Conservation (phyloP, 2,888 invertebrate genomes). For the Drepana falcataria region DNA sequence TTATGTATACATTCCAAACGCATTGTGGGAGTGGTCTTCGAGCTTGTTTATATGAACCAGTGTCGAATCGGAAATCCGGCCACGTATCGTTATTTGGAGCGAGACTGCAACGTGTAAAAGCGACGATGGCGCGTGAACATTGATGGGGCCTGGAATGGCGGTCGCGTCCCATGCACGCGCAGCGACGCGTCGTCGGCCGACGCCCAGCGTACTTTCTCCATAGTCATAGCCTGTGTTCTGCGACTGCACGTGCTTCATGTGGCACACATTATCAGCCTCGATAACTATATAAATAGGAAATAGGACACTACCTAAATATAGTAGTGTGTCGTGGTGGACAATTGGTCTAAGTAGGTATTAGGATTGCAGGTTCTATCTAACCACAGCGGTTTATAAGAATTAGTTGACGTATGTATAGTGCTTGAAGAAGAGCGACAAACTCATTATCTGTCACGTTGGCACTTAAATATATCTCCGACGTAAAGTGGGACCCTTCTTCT, state of each 20-base stretch:
- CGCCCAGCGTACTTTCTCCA: slow-evolving; percentile 60
- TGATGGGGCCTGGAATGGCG: slow-evolving; percentile 52
- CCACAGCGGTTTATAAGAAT: too few relatives aligned
- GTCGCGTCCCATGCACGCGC: slow-evolving; percentile 35
- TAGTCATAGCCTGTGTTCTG: slow-evolving; percentile 21
- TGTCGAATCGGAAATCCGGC: slow-evolving; percentile 66
- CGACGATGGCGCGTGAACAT: slow-evolving; percentile 57
- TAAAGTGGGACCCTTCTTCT: too few relatives aligned
- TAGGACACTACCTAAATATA: background rate
- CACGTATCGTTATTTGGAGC: slow-evolving; percentile 64
- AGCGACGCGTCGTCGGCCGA: slow-evolving; percentile 22
- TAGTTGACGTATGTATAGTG: too few relatives aligned
- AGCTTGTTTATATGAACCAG: slow-evolving; percentile 20
- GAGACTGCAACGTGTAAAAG: slow-evolving; percentile 59
- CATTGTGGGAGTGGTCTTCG: slow-evolving; percentile 14
- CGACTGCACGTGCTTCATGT: slow-evolving; percentile 41
- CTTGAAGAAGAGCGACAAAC: too few relatives aligned
- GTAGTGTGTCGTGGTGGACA: background rate
- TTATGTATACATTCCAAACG: too few relatives aligned
- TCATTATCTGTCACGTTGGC: too few relatives aligned
- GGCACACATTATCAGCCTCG: slow-evolving; percentile 54
- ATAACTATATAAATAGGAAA: slow-evolving; percentile 12
- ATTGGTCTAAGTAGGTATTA: too few relatives aligned
- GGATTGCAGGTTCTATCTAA: too few relatives aligned
- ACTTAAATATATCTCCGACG: too few relatives aligned